phyloP scores from a whole-genome alignment of 2,113 vertebrate genomes.

The Mellivora capensis region DNA sequence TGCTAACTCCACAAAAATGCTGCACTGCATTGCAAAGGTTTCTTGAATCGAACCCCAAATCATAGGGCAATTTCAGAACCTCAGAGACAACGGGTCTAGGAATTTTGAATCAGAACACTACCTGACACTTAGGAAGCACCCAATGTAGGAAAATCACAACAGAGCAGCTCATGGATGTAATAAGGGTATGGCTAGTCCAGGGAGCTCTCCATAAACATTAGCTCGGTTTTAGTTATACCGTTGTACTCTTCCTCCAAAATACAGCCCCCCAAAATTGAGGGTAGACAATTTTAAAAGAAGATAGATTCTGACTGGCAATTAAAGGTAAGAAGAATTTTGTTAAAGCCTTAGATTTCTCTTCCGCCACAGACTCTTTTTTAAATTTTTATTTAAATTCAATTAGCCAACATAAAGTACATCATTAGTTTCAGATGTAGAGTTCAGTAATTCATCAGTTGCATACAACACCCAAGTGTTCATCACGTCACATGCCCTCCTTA shows the following conservation, averaged over 20 bases:
- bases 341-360: slow-evolving; percentile 38
- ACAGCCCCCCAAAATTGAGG: neutral
- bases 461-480: neutral
- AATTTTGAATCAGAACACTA: slow-evolving; percentile 32
- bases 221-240: neutral
- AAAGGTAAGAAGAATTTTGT: slow-evolving; percentile 34
- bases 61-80: slow-evolving; percentile 31
- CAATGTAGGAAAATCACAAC: slow-evolving; percentile 23
- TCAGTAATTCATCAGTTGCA: neutral
- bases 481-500: neutral
- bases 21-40: neutral
- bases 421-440: neutral
- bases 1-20: neutral
- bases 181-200: slow-evolving; percentile 23
- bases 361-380: neutral
- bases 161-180: slow-evolving; percentile 2
- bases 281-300: slow-evolving; percentile 45
- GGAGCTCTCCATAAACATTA: slow-evolving; percentile 3
- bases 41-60: slow-evolving; percentile 15
- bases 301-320: neutral
- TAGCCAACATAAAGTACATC: neutral
- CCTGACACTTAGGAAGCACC: slow-evolving; percentile 1
- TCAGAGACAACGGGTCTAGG: neutral
- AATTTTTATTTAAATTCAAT: neutral
- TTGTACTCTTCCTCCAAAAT: slow-evolving; percentile 22